Conservation (phyloP, 1,140 invertebrate genomes). For the Drosophila lacteicornis region DNA sequence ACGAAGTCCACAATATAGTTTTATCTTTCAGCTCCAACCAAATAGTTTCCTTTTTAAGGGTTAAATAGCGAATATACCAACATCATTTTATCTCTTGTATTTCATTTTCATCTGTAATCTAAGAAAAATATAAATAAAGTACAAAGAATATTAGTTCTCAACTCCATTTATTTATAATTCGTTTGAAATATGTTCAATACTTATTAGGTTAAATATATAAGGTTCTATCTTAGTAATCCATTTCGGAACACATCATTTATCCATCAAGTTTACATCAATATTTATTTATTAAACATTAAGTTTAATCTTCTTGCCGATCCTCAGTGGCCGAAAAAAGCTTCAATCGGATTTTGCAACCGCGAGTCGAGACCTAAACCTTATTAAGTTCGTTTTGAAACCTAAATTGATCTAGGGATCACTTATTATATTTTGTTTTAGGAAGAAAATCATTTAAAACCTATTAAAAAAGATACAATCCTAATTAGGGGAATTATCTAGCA, state of each 20-base stretch:
- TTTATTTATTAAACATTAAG: not conserved
- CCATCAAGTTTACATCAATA: not conserved
- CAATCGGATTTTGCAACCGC: not conserved
- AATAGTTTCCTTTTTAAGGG: too few relatives aligned
- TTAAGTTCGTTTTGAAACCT: constrained; percentile 41
- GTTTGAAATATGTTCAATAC: not conserved
- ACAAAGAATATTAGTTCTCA: not conserved
- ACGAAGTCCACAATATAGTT: not conserved
- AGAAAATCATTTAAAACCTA: too few relatives aligned
- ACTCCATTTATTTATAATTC: constrained; percentile 36
- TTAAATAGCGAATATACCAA: not conserved
- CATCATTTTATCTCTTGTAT: not conserved
- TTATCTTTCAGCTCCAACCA: too few relatives aligned
- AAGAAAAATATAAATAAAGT: not conserved
- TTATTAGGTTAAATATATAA: not conserved
- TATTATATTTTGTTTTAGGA: not conserved
- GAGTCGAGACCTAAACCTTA: constrained; percentile 22
- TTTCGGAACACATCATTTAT: not conserved
- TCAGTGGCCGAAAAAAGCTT: constrained; percentile 17
- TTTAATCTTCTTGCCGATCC: not conserved
- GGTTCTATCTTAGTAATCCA: not conserved
- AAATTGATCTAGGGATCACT: constrained; percentile 23
- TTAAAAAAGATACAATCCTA: not conserved
- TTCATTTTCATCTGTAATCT: too few relatives aligned
- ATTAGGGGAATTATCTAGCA: not conserved